These are phyloP conservation scores for Drosophila punjabiensis DNA, from an alignment of 1,140 invertebrate genomes.

Conservation along the genomic window DNA sequence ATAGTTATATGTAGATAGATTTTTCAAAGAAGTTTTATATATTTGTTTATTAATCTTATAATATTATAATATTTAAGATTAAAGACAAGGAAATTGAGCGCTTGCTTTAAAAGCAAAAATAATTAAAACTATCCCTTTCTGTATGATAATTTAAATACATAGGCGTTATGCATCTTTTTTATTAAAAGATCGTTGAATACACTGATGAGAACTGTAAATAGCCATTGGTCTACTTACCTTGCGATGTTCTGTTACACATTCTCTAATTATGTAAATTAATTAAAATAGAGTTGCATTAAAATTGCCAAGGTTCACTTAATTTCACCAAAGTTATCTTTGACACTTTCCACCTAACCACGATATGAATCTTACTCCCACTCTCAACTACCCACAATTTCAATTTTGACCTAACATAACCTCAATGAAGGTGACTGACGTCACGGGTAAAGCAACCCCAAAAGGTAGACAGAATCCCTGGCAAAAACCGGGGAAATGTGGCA, in stretches of 20 bases:
- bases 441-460: conserved; percentile 23
- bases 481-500: background rate
- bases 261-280: background rate
- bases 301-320: background rate
- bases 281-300: background rate
- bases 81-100: background rate
- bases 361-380: background rate
- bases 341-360: background rate
- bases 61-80: background rate
- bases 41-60: background rate
- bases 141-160: background rate
- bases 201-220: background rate
- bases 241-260: too few species aligned
- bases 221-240: too few species aligned
- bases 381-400: background rate
- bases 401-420: conserved; percentile 38
- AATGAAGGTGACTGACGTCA: conserved; percentile 38
- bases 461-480: conserved; percentile 29
- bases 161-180: background rate
- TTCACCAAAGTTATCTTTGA: background rate
- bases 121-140: background rate
- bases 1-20: background rate
- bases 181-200: background rate
- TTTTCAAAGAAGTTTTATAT: background rate
- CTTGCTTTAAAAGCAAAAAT: background rate